Evolutionary conservation across 2,113 vertebrate species (phyloP), one percentile per base, ranked within the genome.

Genomic region (Trogon surrucura): DNA sequence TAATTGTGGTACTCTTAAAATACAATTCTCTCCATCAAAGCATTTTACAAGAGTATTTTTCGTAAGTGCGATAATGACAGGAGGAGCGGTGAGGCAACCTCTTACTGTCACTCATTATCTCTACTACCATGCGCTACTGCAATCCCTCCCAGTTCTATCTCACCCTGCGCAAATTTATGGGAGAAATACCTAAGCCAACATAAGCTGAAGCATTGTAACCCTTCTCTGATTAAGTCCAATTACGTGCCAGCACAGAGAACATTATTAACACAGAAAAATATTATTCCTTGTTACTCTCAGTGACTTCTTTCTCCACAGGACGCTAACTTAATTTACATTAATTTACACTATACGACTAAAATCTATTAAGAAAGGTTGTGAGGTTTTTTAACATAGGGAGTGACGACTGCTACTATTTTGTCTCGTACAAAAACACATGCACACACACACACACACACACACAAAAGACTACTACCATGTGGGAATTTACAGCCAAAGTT

Each of bases 401-500:
- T n/a, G 51, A 77, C 89, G 80, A 89, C 61, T 85, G 74, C 27
- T 91, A 54, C 44, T 66, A 60, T 91, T 67, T 67, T 6, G 4
- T 88, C 64, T 60, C 77, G n/a, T 47, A 80, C 25, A 51, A 86
- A 86, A 92, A 30, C 21, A 50, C 5, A 26, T 18, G 25, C 13
- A 29, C 38, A 36, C 50, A 38, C 79, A 77, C 50, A 38, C 79
- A 77, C 41, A 41, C 41, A 41, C 41, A 41, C 41, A 41, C 61
- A 84, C 47, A 4, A 53, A 36, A 72, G 44, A 56, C 30, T 62
- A 62, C 34, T 87, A 48, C 80, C 71, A 41, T 6, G 19, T 74
- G 25, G 71, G 80, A 91, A 95, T 80, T 83, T 93, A 96, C 16
- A 93, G 62, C 58, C 66, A 92, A 61, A 88, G n/a, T 26, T 88